These are phyloP conservation scores for Myoxocephalus aenaeus DNA, from an alignment of 2,797 vertebrate species.

Conservation along the genomic window DNA sequence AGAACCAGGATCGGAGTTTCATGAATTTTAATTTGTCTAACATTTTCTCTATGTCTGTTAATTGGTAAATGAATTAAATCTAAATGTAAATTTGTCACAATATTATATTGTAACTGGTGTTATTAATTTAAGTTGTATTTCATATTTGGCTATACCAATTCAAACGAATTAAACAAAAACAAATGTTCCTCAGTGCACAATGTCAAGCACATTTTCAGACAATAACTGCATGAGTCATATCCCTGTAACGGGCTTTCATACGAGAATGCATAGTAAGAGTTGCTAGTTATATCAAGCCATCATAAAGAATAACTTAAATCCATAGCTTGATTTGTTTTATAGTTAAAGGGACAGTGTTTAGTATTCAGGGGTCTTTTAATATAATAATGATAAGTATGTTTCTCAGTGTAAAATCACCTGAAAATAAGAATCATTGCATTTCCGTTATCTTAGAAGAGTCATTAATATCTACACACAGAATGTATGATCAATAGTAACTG, in stretches of 20 bases:
- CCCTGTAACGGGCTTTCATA: not conserved
- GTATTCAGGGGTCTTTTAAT: too few relatives aligned
- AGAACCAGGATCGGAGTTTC: constrained; percentile 1
- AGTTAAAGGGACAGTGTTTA: too few relatives aligned
- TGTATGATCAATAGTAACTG: too few relatives aligned
- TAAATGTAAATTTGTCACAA: not conserved
- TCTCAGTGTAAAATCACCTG: not conserved
- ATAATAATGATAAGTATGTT: too few relatives aligned
- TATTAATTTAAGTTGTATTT: not conserved
- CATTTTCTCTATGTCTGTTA: not conserved
- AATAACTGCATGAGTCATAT: not conserved
- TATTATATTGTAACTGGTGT: not conserved
- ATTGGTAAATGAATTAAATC: not conserved
- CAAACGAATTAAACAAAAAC: not conserved
- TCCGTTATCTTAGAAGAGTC: too few relatives aligned
- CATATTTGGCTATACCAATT: not conserved
- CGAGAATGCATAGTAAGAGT: not conserved
- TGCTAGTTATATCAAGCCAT: not conserved
- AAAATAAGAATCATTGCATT: too few relatives aligned
- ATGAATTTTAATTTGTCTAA: constrained; percentile 9
- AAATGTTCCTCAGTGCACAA: not conserved
- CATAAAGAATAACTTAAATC: constrained; percentile 16
- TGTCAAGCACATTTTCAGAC: not conserved
- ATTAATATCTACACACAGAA: too few relatives aligned
- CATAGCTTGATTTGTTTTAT: not conserved